Conservation (phyloP, 2,797 vertebrate genomes). For the Periophthalmus magnuspinnatus region DNA sequence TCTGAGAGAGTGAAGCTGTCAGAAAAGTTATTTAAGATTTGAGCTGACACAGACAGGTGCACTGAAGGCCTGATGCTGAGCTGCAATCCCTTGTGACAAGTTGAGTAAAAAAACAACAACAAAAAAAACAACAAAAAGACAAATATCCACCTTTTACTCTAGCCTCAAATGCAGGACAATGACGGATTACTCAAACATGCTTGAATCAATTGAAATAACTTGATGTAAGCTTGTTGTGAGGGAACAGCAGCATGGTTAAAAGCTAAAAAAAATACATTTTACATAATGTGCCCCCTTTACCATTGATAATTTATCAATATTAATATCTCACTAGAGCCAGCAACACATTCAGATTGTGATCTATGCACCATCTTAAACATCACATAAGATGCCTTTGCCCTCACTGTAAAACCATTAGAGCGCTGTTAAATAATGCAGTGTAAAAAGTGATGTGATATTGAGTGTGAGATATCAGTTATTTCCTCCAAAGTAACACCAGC, state of each 20-base stretch:
- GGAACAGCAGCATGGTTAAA: too few species aligned
- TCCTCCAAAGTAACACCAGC: slow-evolving; percentile 39
- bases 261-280: too few species aligned
- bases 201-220: too few species aligned
- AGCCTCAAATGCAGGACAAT: too few species aligned
- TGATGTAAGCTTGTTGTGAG: too few species aligned
- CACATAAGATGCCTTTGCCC: slow-evolving; percentile 20
- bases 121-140: too few species aligned
- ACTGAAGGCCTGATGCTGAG: slow-evolving; percentile 21
- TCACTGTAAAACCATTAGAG: slow-evolving; percentile 43
- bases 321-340: background rate
- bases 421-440: slow-evolving; percentile 37
- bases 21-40: slow-evolving; percentile 40
- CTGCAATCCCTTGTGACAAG: slow-evolving; percentile 23
- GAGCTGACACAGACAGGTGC: slow-evolving; percentile 30
- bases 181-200: too few species aligned
- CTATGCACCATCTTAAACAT: background rate
- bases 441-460: slow-evolving; percentile 31
- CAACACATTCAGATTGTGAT: background rate
- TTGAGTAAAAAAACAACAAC: slow-evolving; percentile 1
- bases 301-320: too few species aligned
- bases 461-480: slow-evolving; percentile 35
- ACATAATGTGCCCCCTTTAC: too few species aligned
- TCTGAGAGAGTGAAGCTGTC: slow-evolving; percentile 28
- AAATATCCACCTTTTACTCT: too few species aligned